Evolutionary conservation across 2,113 vertebrate species (phyloP), one percentile per base, ranked within the genome.

Genomic region (Pomatostomus ruficeps): DNA sequence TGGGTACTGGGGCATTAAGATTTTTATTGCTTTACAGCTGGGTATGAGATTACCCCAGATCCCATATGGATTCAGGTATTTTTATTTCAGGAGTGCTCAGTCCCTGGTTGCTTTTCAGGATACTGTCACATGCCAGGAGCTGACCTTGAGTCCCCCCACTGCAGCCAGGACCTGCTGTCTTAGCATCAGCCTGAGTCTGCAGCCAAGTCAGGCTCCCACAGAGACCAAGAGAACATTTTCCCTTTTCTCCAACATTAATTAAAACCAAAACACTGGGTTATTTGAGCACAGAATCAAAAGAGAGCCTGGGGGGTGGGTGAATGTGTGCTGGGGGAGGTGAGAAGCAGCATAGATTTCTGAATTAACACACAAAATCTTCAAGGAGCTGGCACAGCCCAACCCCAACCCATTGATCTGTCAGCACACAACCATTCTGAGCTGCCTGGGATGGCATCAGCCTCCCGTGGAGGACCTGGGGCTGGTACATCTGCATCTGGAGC

Each of bases 331-430:
- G 45, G 12, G 38, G 35, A 73, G 16, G 38, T 35, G 54, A 73
- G 36, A 62, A 76, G 63, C 59, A 88, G 54, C 63, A 33, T 0
- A 5, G 42, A 57, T 94, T 89, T 79, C 52, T 75, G 49, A 85
- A 88, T 48, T 42, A 58, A 45, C 1, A 5, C 63, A 82, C 8
- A 4, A 75, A 20, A 6, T n/a, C 48, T 78, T 79, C 36, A 55
- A 85, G 59, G 22, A 73, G 26, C 23, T 2, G 8, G 31, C 2
- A 5, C 0, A 2, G 23, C 35, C 71, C 1, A 1, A 67, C 22
- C 73, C 38, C 25, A 58, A 55, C 49, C 29, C 63, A 29, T 52
- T 3, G 5, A 15, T 29, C 78, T 82, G 36, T 28, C 75, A 66
- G 36, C 18, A 52, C 31, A 48, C 31, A 49, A n/a, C 33, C 9